Evolutionary conservation across 2,113 vertebrate species (phyloP).

Genomic region (Muntiacus reevesi): DNA sequence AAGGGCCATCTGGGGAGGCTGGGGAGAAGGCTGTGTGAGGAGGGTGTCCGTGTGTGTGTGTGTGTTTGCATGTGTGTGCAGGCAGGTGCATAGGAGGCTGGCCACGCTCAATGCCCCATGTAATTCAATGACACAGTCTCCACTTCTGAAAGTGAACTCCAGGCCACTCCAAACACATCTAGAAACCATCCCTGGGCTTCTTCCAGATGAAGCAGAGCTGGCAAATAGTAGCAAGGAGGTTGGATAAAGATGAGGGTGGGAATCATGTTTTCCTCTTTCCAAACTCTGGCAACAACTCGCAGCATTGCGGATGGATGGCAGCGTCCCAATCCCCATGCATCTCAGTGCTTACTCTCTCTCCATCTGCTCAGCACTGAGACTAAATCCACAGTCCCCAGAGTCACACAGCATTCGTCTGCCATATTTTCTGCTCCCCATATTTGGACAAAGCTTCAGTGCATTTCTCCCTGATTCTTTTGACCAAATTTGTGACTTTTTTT

Average conservation of each 20-base stretch:
- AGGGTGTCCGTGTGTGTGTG: background rate
- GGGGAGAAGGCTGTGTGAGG: background rate
- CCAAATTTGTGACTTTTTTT: background rate
- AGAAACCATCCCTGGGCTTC: background rate
- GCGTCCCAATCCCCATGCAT: accelerated
- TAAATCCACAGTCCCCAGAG: background rate
- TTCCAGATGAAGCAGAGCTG: background rate
- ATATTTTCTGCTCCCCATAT: background rate
- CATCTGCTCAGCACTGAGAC: background rate
- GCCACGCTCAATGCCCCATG: background rate
- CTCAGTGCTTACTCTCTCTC: too few species aligned
- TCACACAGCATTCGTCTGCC: accelerated
- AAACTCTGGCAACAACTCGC: background rate
- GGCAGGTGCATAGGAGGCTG: accelerated
- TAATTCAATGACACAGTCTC: background rate
- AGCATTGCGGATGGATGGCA: background rate
- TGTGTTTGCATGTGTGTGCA: background rate
- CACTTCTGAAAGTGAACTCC: background rate
- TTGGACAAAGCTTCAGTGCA: background rate
- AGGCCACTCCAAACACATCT: background rate
- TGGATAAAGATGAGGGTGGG: background rate
- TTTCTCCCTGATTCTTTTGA: background rate
- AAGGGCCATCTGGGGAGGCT: background rate
- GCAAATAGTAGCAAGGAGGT: background rate
- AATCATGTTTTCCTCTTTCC: background rate